Evolutionary conservation across 1,140 invertebrate species (phyloP).

Genomic region (Acromyrmex heyeri): DNA sequence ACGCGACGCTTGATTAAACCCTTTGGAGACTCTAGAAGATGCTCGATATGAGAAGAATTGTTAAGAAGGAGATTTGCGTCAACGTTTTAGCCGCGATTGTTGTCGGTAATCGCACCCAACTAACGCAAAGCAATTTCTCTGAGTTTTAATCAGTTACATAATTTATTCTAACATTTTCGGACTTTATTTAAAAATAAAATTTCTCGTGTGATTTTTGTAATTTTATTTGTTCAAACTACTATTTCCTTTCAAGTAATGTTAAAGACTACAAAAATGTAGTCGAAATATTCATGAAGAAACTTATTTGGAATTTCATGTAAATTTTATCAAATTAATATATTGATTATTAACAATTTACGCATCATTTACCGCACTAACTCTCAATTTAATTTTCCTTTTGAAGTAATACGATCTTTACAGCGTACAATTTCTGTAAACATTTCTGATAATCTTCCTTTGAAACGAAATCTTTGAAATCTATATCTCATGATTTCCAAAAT

Average conservation of each 20-base stretch:
- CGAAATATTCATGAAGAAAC: no score
- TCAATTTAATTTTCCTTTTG: background rate
- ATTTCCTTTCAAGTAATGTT: no score
- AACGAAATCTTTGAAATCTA: background rate
- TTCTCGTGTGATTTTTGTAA: background rate
- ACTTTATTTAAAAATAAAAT: background rate
- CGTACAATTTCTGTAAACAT: background rate
- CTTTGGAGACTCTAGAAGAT: conserved; percentile 3
- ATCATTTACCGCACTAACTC: no score
- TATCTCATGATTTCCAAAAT: background rate
- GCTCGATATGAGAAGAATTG: conserved; percentile 8
- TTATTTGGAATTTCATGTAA: no score
- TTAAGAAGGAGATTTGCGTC: background rate
- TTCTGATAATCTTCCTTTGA: background rate
- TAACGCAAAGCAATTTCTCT: background rate
- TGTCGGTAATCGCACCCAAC: background rate
- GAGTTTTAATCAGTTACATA: background rate
- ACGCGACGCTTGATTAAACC: conserved; percentile 53
- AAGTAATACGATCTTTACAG: background rate
- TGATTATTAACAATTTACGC: no score
- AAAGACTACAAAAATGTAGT: no score
- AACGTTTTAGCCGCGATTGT: background rate
- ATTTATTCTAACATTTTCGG: background rate
- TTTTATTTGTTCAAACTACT: background rate
- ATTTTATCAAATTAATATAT: no score